Base-by-base conservation (phyloP, 2,113 vertebrate species). In the Cryptotis parvus region DNA sequence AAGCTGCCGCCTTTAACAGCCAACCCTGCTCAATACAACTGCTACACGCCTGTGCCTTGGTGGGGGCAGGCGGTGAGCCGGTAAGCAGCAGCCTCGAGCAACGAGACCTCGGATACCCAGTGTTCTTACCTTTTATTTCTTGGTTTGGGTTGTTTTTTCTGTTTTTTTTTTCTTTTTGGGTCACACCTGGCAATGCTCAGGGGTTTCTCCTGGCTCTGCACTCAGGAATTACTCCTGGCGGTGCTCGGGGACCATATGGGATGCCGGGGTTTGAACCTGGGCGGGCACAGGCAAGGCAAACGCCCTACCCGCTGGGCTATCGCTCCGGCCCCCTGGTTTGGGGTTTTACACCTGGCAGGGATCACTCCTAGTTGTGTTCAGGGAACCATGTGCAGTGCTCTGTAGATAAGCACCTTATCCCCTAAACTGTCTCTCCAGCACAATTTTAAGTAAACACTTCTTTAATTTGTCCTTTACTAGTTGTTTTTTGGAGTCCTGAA, bases 401-500 rank as follows among this genome's bases (percentile, higher is more conserved):
- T 6, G 22, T 22, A 29, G 18, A 31, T 58, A 52, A 14, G 49
- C 2, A 52, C 14, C 26, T 20, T 63, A 65, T 22, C 11, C 22
- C 11, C 8, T 29, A 29, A 31, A 65, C 63, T 9, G 24, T 61
- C 20, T 61, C 58, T 29, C 11, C 63, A 65, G 63, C 63, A 27
- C 63, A 29, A 29, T 31, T 29, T 65, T 29, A 65, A 65, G 63
- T 89, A 89, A 95, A 84, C 14, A 87, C 74, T 90, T 65, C 9
- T 73, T 26, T 49, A 87, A 61, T 77, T 69, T 87, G 66, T 78
- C 39, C 35, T 79, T 96, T 94, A 77, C 39, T 43, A 33, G 52
- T 81, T 78, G 55, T 85, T 88, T 94, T 91, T 88, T 90, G 66
- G 65, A 85, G 39, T 29, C 35, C 63, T 39, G 29, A 87, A 89